Conservation (phyloP, 2,797 vertebrate genomes). For the Esox masquinongy region DNA sequence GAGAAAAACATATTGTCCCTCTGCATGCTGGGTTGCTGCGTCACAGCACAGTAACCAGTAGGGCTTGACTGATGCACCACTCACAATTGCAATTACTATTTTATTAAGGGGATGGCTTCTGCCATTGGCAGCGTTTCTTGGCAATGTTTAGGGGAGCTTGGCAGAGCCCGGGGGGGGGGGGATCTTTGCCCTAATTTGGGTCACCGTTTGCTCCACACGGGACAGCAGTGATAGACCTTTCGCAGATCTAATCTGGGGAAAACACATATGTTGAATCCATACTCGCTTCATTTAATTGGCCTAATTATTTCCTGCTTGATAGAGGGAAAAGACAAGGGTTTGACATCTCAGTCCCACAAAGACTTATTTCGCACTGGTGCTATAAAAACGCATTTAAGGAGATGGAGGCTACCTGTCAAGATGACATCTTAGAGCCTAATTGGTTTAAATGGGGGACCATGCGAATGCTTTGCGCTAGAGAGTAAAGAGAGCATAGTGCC, state of each 20-base stretch:
- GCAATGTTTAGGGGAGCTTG: slow-evolving; percentile 58
- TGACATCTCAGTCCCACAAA: slow-evolving; percentile 42
- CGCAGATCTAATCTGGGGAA: slow-evolving; percentile 65
- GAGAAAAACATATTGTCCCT: slow-evolving; percentile 7
- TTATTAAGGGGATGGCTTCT: slow-evolving; percentile 69
- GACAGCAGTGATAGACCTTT: slow-evolving; percentile 63
- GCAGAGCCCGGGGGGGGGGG: slow-evolving; percentile 32
- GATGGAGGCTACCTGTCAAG: slow-evolving; percentile 66
- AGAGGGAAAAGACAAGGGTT: slow-evolving; percentile 38
- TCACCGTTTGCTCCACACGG: slow-evolving; percentile 71
- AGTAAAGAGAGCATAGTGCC: slow-evolving; percentile 27
- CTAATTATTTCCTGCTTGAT: slow-evolving; percentile 73
- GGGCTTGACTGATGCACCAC: slow-evolving; percentile 21
- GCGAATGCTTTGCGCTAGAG: slow-evolving; percentile 55
- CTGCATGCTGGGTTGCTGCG: slow-evolving; percentile 13
- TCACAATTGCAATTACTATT: slow-evolving; percentile 69
- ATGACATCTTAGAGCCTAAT: slow-evolving; percentile 64
- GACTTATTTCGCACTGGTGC: slow-evolving; percentile 39
- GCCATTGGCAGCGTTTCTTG: slow-evolving; percentile 62
- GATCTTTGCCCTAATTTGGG: slow-evolving; percentile 74
- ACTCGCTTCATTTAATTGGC: slow-evolving; percentile 75
- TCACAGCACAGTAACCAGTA: background rate
- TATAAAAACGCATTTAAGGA: slow-evolving; percentile 54
- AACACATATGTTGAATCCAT: slow-evolving; percentile 72
- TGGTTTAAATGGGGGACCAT: slow-evolving; percentile 64